These are phyloP conservation scores for Adelognathus sp. DNA, from an alignment of 2,888 invertebrate species.

Conservation along the genomic window DNA sequence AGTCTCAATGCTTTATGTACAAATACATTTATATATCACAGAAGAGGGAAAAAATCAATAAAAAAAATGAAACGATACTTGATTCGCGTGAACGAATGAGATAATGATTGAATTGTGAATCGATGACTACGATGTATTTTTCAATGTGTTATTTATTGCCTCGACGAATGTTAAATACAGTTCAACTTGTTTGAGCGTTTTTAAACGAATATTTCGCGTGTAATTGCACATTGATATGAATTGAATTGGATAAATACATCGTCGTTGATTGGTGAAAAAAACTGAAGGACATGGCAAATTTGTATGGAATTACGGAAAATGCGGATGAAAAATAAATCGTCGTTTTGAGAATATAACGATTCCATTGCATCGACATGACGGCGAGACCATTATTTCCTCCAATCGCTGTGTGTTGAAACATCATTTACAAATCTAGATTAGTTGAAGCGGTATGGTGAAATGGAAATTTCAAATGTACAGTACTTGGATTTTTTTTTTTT, in stretches of 20 bases:
- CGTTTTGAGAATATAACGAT: too few relatives aligned
- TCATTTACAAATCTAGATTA: too few relatives aligned
- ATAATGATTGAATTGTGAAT: constrained; percentile 21
- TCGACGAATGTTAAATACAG: background rate
- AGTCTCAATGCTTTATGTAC: constrained; percentile 62
- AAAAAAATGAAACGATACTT: constrained; percentile 60
- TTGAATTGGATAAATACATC: background rate
- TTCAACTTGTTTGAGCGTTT: constrained; percentile 1
- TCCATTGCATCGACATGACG: too few relatives aligned
- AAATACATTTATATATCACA: constrained; percentile 66
- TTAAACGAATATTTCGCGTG: background rate
- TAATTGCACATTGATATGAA: background rate
- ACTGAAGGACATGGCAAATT: background rate
- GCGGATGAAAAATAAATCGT: background rate
- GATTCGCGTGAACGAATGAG: constrained; percentile 60
- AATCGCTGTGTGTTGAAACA: too few relatives aligned
- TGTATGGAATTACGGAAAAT: background rate
- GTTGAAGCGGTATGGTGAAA: background rate
- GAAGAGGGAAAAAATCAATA: too few relatives aligned
- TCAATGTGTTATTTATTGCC: constrained; percentile 22
- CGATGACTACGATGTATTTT: constrained; percentile 1
- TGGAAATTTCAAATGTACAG: background rate
- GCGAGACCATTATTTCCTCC: too few relatives aligned
- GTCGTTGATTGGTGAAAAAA: background rate
- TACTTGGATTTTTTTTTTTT: constrained; percentile 16